Percentiles rank a stretch among this genome's conserved stretches.
Conservation (phyloP, 1,140 invertebrate genomes). For the Streblospio benedicti region DNA sequence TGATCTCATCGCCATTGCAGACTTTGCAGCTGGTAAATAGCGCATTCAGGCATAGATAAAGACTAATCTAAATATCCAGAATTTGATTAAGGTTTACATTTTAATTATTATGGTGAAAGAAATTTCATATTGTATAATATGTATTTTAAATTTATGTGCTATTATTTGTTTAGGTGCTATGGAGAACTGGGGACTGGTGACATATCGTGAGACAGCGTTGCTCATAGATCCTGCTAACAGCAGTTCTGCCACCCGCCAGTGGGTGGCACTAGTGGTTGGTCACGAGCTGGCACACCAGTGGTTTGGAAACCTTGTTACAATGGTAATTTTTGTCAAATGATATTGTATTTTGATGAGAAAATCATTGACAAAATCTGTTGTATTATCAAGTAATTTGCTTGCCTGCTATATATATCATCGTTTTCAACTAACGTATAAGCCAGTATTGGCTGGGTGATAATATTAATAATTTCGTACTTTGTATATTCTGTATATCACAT, state of each 20-base stretch:
- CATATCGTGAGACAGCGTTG: conserved; percentile 24
- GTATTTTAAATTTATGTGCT: too few species aligned
- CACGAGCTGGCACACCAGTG: conserved; percentile 73
- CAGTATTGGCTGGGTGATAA: too few species aligned
- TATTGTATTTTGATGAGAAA: conserved; percentile 1
- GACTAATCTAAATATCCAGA: too few species aligned
- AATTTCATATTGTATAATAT: too few species aligned
- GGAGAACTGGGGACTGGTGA: conserved; percentile 28
- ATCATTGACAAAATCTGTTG: too few species aligned
- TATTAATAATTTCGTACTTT: too few species aligned
- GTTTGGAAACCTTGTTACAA: conserved; percentile 55
- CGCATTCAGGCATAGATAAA: conserved; percentile 12
- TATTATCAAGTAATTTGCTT: too few species aligned
- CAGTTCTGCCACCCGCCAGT: conserved; percentile 70
- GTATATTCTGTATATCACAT: too few species aligned
- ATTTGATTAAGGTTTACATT: too few species aligned
- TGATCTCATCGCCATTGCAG: conserved; percentile 88
- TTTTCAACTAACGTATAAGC: too few species aligned
- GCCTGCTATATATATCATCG: too few species aligned
- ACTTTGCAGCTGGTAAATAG: conserved; percentile 57
- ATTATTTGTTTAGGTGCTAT: conserved; percentile 56
- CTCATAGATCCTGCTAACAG: conserved; percentile 38
- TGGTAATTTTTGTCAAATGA: conserved; percentile 82
- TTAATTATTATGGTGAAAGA: too few species aligned
- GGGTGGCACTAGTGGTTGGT: conserved; percentile 72